Evolutionary conservation across 2,797 vertebrate genomes (phyloP).

Genomic region (Anas flavirostris): DNA sequence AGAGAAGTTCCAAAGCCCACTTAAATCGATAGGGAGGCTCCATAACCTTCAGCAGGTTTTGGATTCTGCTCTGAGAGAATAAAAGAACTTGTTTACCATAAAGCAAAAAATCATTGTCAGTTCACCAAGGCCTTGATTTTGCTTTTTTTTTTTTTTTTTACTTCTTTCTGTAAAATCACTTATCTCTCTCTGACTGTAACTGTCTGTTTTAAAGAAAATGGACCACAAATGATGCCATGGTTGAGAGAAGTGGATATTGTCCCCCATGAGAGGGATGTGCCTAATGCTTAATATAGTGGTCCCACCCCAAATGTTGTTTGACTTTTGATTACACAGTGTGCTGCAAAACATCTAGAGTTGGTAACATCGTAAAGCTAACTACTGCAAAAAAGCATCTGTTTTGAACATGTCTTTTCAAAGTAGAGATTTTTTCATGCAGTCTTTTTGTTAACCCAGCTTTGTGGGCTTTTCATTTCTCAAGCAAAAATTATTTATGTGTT

Average conservation of each 20-base stretch:
- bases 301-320: background rate
- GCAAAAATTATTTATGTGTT: background rate
- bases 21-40: slow-evolving; percentile 39
- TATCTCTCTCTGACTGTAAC: background rate
- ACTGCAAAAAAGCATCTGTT: background rate
- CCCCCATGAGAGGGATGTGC: background rate
- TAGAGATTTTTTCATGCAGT: background rate
- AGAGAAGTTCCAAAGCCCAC: slow-evolving; percentile 41
- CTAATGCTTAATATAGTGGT: background rate
- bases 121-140: slow-evolving; percentile 12
- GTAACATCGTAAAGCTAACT: background rate
- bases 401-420: background rate
- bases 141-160: background rate
- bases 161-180: background rate
- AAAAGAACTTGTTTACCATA: slow-evolving; percentile 24
- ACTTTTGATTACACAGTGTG: background rate
- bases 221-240: background rate
- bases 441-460: background rate
- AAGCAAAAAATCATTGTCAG: slow-evolving; percentile 1
- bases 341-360: background rate
- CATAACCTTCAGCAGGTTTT: slow-evolving; percentile 58
- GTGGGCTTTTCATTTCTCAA: background rate
- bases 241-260: background rate
- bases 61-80: background rate
- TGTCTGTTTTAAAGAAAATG: background rate